Conservation (phyloP, 1,140 invertebrate species). For the Nymphalis io region DNA sequence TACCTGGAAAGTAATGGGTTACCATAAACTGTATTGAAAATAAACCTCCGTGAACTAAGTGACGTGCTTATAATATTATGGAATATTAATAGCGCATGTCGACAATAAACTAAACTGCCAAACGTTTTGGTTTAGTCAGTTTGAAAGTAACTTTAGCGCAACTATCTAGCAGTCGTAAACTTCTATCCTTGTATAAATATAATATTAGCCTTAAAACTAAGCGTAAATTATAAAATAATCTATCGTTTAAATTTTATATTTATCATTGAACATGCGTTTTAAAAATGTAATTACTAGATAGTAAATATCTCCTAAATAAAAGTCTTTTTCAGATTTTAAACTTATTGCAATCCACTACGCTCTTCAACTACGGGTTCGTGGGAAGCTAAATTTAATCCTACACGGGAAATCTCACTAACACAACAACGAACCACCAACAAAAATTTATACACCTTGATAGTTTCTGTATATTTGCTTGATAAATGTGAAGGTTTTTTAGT, state of each 20-base stretch:
- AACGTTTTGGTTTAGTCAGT: conserved; percentile 32
- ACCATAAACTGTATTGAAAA: not conserved
- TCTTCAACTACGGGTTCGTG: too few species aligned
- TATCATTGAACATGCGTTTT: not conserved
- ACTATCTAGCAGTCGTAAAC: conserved; percentile 16
- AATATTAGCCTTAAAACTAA: conserved; percentile 6
- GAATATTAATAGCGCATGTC: conserved; percentile 9
- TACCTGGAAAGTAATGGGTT: not conserved
- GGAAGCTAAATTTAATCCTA: too few species aligned
- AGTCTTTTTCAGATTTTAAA: too few species aligned
- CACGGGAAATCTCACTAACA: too few species aligned
- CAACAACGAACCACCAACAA: too few species aligned
- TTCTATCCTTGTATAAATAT: conserved; percentile 25
- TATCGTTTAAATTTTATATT: not conserved
- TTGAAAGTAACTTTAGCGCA: conserved; percentile 17
- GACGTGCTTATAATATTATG: not conserved
- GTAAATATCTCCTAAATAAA: too few species aligned
- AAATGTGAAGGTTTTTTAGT: too few species aligned
- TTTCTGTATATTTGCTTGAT: too few species aligned
- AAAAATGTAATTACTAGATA: too few species aligned
- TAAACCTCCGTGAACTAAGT: not conserved
- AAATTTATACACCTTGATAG: too few species aligned
- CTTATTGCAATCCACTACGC: too few species aligned
- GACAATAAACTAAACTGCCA: conserved; percentile 19
- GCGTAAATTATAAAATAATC: not conserved